Conservation (phyloP, 64 coral and sea anemone genomes). For the Anthopleura sola region DNA sequence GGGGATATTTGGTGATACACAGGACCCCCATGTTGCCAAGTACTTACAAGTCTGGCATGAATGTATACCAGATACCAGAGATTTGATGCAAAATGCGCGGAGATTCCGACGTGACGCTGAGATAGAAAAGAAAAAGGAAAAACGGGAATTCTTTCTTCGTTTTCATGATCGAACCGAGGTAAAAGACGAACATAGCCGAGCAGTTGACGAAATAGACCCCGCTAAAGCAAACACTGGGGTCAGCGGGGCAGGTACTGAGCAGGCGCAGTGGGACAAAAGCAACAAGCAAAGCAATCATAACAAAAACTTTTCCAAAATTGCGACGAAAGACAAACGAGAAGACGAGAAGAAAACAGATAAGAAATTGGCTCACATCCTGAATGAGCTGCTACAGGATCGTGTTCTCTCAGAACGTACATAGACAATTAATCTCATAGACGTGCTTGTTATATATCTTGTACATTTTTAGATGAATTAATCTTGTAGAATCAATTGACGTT, state of each 20-base stretch:
- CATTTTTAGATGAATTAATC: too few species aligned
- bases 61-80: constrained; percentile 13
- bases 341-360: not conserved
- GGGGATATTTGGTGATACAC: constrained; percentile 10
- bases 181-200: constrained; percentile 14
- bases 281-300: constrained; percentile 24
- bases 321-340: not conserved
- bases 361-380: constrained; percentile 11
- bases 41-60: constrained; percentile 22
- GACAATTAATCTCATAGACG: not conserved
- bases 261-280: constrained; percentile 22
- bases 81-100: not conserved
- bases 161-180: not conserved
- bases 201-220: not conserved
- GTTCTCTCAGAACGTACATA: not conserved
- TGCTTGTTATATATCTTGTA: not conserved
- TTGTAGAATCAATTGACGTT: too few species aligned
- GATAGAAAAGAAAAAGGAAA: not conserved
- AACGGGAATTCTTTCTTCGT: constrained; percentile 30
- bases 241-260: not conserved
- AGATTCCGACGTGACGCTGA: not conserved
- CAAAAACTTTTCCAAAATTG: not conserved
- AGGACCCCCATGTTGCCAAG: not conserved
- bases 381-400: constrained; percentile 15
- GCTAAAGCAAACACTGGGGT: not conserved